Percentiles rank a stretch among this genome's conserved stretches.
phyloP scores from a whole-genome alignment of 2,113 vertebrate species.

The Phrynosoma blainvillii region DNA sequence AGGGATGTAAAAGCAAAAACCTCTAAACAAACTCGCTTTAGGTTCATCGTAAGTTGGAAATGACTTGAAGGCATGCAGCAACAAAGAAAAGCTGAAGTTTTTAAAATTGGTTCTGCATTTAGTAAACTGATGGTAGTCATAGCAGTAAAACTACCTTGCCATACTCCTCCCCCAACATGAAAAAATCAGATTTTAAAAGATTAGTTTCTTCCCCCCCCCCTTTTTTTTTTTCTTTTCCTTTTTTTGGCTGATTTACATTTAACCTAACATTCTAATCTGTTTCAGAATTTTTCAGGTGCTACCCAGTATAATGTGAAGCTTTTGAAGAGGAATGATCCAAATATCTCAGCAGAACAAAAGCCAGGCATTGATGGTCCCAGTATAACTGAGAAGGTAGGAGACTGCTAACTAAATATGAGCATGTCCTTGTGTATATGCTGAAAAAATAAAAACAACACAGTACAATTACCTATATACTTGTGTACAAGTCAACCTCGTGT shows the following conservation, averaged over 20 bases:
- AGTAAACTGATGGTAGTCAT: conserved; percentile 11
- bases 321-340: conserved; percentile 77
- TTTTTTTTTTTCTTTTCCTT: too few species aligned
- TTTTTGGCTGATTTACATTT: background rate
- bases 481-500: too few species aligned
- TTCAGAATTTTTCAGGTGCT: conserved; percentile 71
- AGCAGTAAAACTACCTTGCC: conserved; percentile 14
- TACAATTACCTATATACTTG: too few species aligned
- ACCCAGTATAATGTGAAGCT: conserved; percentile 75
- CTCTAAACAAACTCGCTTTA: too few species aligned
- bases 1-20: too few species aligned
- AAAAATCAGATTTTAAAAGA: conserved; percentile 20
- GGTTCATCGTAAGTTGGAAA: too few species aligned
- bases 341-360: conserved; percentile 61
- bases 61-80: too few species aligned
- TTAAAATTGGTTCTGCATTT: background rate
- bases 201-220: conserved; percentile 30
- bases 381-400: conserved; percentile 69
- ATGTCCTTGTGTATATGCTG: background rate
- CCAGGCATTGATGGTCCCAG: conserved; percentile 55
- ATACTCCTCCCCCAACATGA: background rate
- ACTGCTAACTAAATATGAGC: background rate
- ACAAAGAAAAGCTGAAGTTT: background rate
- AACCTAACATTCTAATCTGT: conserved; percentile 43
- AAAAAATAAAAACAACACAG: too few species aligned